Evolutionary conservation across 2,888 invertebrate genomes (phyloP).

Genomic region (Helobdella robusta): DNA sequence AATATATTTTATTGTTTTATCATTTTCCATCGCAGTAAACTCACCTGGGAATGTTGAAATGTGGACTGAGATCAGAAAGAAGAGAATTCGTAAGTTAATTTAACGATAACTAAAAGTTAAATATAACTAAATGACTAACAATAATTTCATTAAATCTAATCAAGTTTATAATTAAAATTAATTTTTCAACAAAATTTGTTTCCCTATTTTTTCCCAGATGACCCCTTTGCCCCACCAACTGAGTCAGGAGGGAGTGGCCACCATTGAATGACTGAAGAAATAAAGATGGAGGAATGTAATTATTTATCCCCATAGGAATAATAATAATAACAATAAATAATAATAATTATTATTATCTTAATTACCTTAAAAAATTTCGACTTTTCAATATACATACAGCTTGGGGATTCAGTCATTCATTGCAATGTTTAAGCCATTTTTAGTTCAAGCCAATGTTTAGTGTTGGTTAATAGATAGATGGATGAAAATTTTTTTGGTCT

Average conservation of each 20-base stretch:
- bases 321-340: no score
- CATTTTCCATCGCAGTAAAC: slow-evolving; percentile 33
- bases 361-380: no score
- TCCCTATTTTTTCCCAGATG: slow-evolving; percentile 27
- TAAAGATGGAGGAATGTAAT: no score
- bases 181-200: background rate
- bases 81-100: slow-evolving; percentile 35
- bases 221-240: slow-evolving; percentile 31
- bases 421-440: no score
- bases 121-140: background rate
- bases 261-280: slow-evolving; percentile 8
- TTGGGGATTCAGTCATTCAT: no score
- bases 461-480: no score
- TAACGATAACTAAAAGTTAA: background rate
- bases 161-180: background rate
- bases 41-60: slow-evolving; percentile 35
- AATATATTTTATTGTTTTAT: background rate
- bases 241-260: slow-evolving; percentile 17
- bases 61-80: slow-evolving; percentile 36
- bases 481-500: no score
- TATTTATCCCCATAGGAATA: no score
- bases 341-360: no score
- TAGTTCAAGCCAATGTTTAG: no score
- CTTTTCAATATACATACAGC: no score
- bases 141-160: background rate